These are phyloP conservation scores for Callaeas wilsoni DNA, from an alignment of 2,113 vertebrate species.

Conservation along the genomic window DNA sequence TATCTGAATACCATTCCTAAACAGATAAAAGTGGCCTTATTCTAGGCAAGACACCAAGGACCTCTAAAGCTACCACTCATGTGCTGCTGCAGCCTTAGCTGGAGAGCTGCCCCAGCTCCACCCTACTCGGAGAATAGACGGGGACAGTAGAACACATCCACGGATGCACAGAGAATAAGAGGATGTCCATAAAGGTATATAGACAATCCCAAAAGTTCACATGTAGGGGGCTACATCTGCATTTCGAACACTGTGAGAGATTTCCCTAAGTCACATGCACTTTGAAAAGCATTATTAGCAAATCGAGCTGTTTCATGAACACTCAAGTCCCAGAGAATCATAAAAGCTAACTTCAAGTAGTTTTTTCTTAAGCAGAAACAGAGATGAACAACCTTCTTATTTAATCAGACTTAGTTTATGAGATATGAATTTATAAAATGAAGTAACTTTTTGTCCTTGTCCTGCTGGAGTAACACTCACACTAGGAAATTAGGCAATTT, in stretches of 20 bases:
- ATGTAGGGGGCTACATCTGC: background rate
- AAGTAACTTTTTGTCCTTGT: background rate
- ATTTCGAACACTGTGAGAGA: background rate
- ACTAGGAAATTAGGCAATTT: background rate
- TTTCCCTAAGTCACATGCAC: background rate
- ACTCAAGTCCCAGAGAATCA: background rate
- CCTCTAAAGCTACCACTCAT: background rate
- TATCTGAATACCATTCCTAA: background rate
- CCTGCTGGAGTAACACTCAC: background rate
- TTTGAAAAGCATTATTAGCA: background rate
- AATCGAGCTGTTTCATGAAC: background rate
- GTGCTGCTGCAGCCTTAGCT: background rate
- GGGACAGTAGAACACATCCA: background rate
- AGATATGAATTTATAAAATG: background rate
- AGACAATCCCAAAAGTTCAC: background rate
- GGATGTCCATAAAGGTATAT: background rate
- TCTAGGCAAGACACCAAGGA: background rate
- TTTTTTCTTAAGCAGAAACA: background rate
- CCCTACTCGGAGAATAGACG: background rate
- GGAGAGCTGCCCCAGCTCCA: background rate
- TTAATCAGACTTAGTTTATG: background rate
- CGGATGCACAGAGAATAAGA: background rate
- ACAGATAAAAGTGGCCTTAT: background rate
- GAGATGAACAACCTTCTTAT: background rate
- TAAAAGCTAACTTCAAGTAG: background rate